Evolutionary conservation across 2,113 vertebrate genomes (phyloP).

Genomic region (Corapipo altera): DNA sequence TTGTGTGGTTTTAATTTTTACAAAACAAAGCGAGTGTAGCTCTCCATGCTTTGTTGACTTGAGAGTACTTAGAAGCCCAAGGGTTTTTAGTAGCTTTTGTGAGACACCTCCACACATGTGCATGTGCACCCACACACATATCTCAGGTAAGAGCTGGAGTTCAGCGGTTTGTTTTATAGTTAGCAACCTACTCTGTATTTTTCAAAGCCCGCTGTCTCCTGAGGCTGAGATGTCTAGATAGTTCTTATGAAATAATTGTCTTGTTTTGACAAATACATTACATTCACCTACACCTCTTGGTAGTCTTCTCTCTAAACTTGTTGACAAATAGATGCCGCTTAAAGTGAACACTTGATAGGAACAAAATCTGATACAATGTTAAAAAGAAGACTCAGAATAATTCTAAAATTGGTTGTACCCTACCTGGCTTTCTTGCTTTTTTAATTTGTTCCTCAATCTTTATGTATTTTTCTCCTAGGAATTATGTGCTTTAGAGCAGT

Average conservation of each 20-base stretch:
- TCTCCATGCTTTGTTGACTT: neutral
- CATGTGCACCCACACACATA: neutral
- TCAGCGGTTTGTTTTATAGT: neutral
- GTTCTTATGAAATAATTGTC: neutral
- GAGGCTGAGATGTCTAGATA: neutral
- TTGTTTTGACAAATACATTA: neutral
- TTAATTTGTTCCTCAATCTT: neutral
- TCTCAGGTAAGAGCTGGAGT: neutral
- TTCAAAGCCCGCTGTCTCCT: neutral
- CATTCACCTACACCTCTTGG: neutral
- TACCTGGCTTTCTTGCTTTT: neutral
- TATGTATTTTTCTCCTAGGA: neutral
- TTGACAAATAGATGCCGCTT: neutral
- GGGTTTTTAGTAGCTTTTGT: neutral
- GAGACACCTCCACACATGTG: accelerated
- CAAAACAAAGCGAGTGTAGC: neutral
- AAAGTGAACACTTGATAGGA: neutral
- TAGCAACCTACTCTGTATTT: neutral
- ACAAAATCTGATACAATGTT: neutral
- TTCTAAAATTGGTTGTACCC: neutral
- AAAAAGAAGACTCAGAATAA: neutral
- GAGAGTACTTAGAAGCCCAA: neutral
- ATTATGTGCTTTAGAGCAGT: neutral
- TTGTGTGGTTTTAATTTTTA: neutral
- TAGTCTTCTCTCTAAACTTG: neutral